phyloP scores from a whole-genome alignment of 2,888 invertebrate genomes.

The Melinaea menophilus region DNA sequence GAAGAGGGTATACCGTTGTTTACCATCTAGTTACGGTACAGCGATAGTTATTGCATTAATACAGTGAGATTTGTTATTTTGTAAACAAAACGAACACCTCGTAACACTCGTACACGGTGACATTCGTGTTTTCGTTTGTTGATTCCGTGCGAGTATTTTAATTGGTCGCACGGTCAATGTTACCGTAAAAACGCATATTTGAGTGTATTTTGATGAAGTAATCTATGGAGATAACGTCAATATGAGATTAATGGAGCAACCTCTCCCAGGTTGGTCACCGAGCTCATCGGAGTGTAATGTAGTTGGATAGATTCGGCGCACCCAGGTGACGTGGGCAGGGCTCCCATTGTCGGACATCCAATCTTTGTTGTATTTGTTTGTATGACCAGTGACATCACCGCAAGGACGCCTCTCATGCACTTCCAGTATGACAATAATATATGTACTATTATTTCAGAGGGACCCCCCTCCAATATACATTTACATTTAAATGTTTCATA shows the following conservation, averaged over 20 bases:
- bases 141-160: not conserved
- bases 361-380: slow-evolving; percentile 43
- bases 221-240: slow-evolving; percentile 17
- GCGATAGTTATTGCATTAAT: slow-evolving; percentile 1
- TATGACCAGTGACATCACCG: slow-evolving; percentile 46
- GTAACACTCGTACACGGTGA: not conserved
- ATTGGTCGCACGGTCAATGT: slow-evolving; percentile 22
- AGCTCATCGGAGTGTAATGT: slow-evolving; percentile 35
- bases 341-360: slow-evolving; percentile 53
- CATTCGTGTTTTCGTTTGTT: not conserved
- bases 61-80: not conserved
- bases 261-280: slow-evolving; percentile 30
- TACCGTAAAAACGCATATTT: slow-evolving; percentile 14
- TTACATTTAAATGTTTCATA: too few species aligned
- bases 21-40: slow-evolving; percentile 10
- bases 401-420: slow-evolving; percentile 51
- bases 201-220: slow-evolving; percentile 2
- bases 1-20: slow-evolving; percentile 17
- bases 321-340: slow-evolving; percentile 54
- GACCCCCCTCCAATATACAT: slow-evolving; percentile 7
- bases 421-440: slow-evolving; percentile 43
- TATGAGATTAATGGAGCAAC: slow-evolving; percentile 9
- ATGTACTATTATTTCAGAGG: slow-evolving; percentile 35
- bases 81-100: not conserved
- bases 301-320: slow-evolving; percentile 53